Conservation (phyloP, 2,888 invertebrate species). For the Diarsia mendica region DNA sequence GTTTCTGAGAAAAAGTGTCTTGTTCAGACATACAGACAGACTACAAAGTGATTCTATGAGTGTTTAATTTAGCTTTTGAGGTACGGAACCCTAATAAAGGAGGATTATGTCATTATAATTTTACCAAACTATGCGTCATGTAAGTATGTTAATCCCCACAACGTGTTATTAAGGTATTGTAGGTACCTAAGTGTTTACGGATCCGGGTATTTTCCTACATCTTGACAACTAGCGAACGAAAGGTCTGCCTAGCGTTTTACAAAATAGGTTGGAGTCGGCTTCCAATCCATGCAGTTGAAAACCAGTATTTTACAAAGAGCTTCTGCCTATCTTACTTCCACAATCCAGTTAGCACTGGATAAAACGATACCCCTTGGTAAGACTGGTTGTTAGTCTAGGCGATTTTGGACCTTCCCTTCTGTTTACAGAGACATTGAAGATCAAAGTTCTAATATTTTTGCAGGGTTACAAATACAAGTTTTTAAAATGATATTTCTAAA, state of each 20-base stretch:
- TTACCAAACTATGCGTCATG: conserved; percentile 34
- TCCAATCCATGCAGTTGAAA: background rate
- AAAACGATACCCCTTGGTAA: background rate
- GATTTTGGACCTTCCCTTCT: background rate
- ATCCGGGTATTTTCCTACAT: conserved; percentile 33
- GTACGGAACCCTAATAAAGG: conserved; percentile 20
- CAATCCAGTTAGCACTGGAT: background rate
- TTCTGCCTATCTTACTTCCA: background rate
- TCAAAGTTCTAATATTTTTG: background rate
- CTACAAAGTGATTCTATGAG: too few relatives aligned
- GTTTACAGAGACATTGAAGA: background rate
- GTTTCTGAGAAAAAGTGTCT: too few relatives aligned
- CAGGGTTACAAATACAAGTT: background rate
- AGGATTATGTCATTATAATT: conserved; percentile 51
- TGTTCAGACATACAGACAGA: too few relatives aligned
- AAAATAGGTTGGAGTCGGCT: background rate
- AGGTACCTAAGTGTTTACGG: background rate
- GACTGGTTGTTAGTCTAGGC: background rate
- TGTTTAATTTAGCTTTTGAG: too few relatives aligned
- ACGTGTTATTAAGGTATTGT: background rate
- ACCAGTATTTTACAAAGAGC: background rate
- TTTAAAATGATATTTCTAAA: background rate
- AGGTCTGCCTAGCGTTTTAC: too few relatives aligned
- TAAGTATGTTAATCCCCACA: conserved; percentile 34
- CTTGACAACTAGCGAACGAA: background rate